phyloP scores from a whole-genome alignment of 2,797 vertebrate genomes.

The Pipistrellus pipistrellus region DNA sequence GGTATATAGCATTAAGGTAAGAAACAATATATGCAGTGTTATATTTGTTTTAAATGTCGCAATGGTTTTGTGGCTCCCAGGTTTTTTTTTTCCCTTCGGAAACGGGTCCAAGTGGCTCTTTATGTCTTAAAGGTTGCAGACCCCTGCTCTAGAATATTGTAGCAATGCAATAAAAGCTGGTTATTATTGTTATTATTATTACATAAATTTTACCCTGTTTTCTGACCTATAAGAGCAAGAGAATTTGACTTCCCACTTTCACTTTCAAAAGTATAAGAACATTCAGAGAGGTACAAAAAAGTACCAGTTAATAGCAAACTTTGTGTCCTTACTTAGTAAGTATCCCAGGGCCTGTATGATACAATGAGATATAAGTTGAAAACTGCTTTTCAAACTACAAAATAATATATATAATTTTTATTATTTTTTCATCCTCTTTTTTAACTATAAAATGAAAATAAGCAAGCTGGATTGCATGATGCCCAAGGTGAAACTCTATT shows the following conservation, averaged over 20 bases:
- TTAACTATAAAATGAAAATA: conserved; percentile 33
- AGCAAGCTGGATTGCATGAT: not conserved
- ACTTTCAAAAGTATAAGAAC: not conserved
- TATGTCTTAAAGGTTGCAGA: no score
- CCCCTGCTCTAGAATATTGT: not conserved
- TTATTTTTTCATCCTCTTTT: not conserved
- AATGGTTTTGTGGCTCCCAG: no score
- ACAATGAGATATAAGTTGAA: conserved; percentile 9
- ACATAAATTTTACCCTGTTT: not conserved
- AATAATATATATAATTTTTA: not conserved
- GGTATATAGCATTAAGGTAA: no score
- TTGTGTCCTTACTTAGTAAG: not conserved
- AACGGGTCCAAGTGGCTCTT: no score
- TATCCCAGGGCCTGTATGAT: not conserved
- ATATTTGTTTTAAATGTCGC: no score
- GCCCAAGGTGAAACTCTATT: not conserved
- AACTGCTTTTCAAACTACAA: conserved; percentile 25
- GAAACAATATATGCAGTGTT: no score
- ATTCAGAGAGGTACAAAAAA: not conserved
- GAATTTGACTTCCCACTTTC: conserved; percentile 37
- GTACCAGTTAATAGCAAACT: not conserved
- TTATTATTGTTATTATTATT: not conserved
- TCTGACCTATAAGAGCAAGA: not conserved
- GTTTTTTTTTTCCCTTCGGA: no score
- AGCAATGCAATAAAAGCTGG: not conserved